These are phyloP conservation scores for Typhlomys cinereus DNA, from an alignment of 2,113 vertebrate species.

Conservation along the genomic window DNA sequence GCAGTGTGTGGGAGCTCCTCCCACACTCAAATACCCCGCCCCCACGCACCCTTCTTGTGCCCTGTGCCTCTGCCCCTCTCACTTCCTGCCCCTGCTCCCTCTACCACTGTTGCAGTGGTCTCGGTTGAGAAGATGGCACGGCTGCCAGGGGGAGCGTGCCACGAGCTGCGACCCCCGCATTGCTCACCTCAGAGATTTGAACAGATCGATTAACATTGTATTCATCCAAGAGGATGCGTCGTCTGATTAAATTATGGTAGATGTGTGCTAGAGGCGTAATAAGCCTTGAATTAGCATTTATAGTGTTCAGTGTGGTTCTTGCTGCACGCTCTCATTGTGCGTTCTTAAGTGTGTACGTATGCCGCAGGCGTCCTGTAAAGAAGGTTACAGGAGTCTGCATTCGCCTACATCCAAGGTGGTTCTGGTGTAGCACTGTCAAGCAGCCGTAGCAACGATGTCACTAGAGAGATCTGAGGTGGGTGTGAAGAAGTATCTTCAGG, in stretches of 20 bases:
- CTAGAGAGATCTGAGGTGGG: neutral
- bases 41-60: neutral
- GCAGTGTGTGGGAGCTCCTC: too few relatives aligned
- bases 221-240: too few relatives aligned
- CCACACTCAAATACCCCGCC: neutral
- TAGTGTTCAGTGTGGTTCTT: neutral
- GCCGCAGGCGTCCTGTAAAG: constrained; percentile 9
- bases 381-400: neutral
- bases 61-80: neutral
- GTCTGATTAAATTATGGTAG: constrained; percentile 2
- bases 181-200: constrained; percentile 39
- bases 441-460: neutral
- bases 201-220: constrained; percentile 1
- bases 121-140: neutral
- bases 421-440: neutral
- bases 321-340: neutral
- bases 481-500: neutral
- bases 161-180: neutral
- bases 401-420: constrained; percentile 10
- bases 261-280: constrained; percentile 4
- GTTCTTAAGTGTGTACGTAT: neutral
- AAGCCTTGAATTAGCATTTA: neutral
- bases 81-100: neutral
- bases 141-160: neutral
- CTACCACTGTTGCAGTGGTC: too few relatives aligned